Conservation (phyloP, 2,888 invertebrate species). For the Andrena praecox region DNA sequence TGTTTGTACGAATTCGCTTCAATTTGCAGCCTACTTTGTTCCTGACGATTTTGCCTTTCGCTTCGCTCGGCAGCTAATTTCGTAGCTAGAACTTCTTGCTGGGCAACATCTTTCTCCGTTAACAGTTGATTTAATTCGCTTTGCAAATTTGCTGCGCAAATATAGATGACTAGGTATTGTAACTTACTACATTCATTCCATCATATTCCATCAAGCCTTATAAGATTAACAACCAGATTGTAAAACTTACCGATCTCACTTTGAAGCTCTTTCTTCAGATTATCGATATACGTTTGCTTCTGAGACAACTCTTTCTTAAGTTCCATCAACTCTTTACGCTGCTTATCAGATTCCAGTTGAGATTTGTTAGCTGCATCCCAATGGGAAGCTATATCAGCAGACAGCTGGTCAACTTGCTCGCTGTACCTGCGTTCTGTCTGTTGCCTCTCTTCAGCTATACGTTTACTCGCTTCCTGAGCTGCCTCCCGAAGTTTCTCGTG, state of each 20-base stretch:
- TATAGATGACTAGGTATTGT: background rate
- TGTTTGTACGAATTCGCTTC: conserved; percentile 88
- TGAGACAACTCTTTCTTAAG: conserved; percentile 91
- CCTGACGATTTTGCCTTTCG: conserved; percentile 92
- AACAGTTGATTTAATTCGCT: conserved; percentile 91
- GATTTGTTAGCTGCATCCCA: conserved; percentile 92
- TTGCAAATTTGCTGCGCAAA: conserved; percentile 88
- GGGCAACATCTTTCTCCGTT: conserved; percentile 92
- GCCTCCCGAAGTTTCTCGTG: conserved; percentile 91
- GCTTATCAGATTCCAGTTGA: conserved; percentile 91
- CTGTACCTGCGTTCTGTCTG: conserved; percentile 91
- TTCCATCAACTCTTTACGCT: conserved; percentile 91
- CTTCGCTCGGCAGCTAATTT: conserved; percentile 88
- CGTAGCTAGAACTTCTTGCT: conserved; percentile 91
- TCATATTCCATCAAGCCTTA: background rate
- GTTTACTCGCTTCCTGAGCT: conserved; percentile 90
- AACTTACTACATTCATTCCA: background rate
- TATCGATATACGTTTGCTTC: conserved; percentile 91
- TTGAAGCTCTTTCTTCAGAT: conserved; percentile 92
- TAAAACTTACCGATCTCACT: conserved; percentile 89
- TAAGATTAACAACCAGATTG: background rate
- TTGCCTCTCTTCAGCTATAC: conserved; percentile 90
- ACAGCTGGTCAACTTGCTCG: conserved; percentile 91
- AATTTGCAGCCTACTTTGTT: conserved; percentile 90
- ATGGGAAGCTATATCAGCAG: conserved; percentile 91